These are phyloP conservation scores for Stictonetta naevosa DNA, from an alignment of 2,113 vertebrate species.

Conservation along the genomic window DNA sequence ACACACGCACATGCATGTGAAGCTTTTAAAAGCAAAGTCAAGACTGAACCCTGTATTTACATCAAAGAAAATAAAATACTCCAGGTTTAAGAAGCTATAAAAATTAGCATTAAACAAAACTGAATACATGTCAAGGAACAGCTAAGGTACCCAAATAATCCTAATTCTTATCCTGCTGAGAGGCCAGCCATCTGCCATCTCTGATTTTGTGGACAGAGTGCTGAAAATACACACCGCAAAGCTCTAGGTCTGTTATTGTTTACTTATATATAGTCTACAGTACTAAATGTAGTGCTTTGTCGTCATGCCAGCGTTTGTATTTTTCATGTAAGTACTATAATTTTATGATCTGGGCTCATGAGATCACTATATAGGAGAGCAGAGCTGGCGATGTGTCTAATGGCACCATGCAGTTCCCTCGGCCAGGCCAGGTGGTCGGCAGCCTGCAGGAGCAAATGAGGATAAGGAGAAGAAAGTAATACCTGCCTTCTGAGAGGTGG, in stretches of 20 bases:
- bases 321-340: neutral
- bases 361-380: neutral
- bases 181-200: neutral
- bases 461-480: neutral
- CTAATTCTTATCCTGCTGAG: neutral
- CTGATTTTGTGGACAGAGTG: neutral
- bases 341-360: neutral
- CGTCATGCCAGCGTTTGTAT: neutral
- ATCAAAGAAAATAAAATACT: neutral
- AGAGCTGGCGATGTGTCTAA: neutral
- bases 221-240: neutral
- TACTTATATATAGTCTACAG: neutral
- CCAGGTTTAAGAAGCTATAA: neutral
- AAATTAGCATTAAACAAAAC: neutral
- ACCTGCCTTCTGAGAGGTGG: neutral
- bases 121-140: neutral
- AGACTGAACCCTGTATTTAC: neutral
- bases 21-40: constrained; percentile 4
- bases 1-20: too few relatives aligned
- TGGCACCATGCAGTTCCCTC: neutral
- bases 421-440: neutral
- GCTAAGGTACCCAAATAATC: neutral
- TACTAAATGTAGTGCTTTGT: neutral
- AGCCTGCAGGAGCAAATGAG: neutral
- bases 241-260: constrained; percentile 11